phyloP scores from a whole-genome alignment of 2,113 vertebrate species.

The Oenanthe melanoleuca region DNA sequence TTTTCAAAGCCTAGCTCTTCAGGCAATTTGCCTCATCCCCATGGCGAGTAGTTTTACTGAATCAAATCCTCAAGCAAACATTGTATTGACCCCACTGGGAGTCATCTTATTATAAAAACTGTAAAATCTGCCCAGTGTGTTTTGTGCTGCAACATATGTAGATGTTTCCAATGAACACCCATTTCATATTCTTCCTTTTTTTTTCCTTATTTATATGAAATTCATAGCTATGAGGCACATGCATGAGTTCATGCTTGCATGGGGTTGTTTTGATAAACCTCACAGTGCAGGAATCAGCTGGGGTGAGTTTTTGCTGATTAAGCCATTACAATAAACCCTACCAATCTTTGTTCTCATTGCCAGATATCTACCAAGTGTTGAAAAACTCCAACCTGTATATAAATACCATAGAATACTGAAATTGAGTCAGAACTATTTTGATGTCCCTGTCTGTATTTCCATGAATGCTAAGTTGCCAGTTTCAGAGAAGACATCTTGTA shows the following conservation, averaged over 20 bases:
- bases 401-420: conserved; percentile 2
- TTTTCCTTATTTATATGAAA: background rate
- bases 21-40: background rate
- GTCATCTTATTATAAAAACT: background rate
- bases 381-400: background rate
- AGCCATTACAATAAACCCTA: conserved; percentile 18
- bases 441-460: background rate
- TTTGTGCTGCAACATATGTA: background rate
- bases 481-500: background rate
- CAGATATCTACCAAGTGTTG: background rate
- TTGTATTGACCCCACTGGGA: conserved; percentile 4
- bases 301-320: conserved; percentile 36
- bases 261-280: conserved; percentile 28
- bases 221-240: background rate
- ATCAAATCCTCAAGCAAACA: conserved; percentile 1
- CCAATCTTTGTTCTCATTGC: conserved; percentile 18
- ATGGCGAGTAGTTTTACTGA: background rate
- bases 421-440: background rate
- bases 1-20: background rate
- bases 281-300: conserved; percentile 1
- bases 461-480: background rate
- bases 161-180: conserved; percentile 22
- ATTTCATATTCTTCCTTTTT: background rate
- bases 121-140: background rate
- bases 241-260: background rate